Evolutionary conservation across 2,888 invertebrate genomes (phyloP), one percentile per base, ranked within the genome.

Genomic region (Epinotia demarniana): DNA sequence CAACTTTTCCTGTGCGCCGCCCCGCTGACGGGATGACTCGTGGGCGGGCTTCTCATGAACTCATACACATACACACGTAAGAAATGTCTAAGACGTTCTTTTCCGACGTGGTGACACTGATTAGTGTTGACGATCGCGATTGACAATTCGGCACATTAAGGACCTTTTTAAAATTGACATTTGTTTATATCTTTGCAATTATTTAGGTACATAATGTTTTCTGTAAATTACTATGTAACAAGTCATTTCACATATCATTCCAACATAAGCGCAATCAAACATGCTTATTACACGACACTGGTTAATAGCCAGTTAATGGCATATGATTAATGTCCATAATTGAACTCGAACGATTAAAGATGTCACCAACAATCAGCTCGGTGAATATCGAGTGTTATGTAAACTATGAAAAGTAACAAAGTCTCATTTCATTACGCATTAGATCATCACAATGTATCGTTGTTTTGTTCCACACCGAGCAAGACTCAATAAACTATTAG

Each of bases 1-100:
- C 90, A 90, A 91, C 91, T 92, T 91, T 92, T 91, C 89, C 89
- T 83, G 89, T 81, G 85, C 81, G 64, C 78, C 79, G 76, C 73
- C 73, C 77, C 73, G 75, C 67, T 75, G 77, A 75, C 68, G 69
- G 60, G 63, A 70, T 33, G 46, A 73, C 49, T 63, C 27, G 66
- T 69, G 53, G 49, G 49, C 49, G 49, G 33, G 49, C 49, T 49
- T 46, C 16, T 49, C 33, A 70, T 49, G 11, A n/a, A 33, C 33
- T 8, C 69, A 68, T 19, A n/a, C n/a, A n/a, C n/a, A n/a, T 16
- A 58, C 57, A 43, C 57, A 23, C 57, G 19, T 39, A 68, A 43
- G 57, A 68, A 58, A 68, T 27, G 58, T 57, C 57, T 39, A 33
- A 55, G 39, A 68, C 39, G 33, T 3, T 67, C n/a, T 9, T 27